A percentile compares a stretch with the other conserved stretches of the same genome.
Conservation (phyloP, 2,888 invertebrate species). For the Tineola bisselliella region DNA sequence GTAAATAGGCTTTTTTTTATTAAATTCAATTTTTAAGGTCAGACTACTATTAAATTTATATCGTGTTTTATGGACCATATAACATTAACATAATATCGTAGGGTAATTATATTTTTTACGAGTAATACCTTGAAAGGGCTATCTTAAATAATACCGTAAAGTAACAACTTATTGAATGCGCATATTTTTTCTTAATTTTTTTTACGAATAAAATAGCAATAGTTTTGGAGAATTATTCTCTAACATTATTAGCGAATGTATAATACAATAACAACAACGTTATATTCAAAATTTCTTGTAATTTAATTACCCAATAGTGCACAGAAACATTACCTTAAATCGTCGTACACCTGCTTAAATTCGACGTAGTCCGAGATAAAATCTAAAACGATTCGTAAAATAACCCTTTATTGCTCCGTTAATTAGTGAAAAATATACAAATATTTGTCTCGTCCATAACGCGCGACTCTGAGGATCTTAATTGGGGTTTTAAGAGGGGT, state of each 20-base stretch:
- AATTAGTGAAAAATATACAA: slow-evolving; percentile 16
- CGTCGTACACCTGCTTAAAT: not conserved
- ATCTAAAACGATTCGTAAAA: slow-evolving; percentile 8
- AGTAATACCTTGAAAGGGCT: not conserved
- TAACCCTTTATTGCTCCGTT: slow-evolving; percentile 13
- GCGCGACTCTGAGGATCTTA: not conserved
- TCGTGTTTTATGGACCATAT: slow-evolving; percentile 3
- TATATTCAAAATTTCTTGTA: not conserved
- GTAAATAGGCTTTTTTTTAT: too few relatives aligned
- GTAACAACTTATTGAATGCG: too few relatives aligned
- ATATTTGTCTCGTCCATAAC: not conserved
- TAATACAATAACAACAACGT: too few relatives aligned
- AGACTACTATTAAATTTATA: not conserved
- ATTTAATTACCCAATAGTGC: slow-evolving; percentile 7
- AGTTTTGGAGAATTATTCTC: too few relatives aligned
- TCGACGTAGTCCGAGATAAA: not conserved
- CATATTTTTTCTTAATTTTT: too few relatives aligned
- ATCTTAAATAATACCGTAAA: too few relatives aligned
- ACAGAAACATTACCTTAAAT: not conserved
- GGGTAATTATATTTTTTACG: not conserved
- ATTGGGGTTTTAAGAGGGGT: slow-evolving; percentile 10
- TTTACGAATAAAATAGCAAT: too few relatives aligned
- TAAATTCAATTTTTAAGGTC: not conserved
- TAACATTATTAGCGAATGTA: too few relatives aligned
- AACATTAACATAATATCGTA: not conserved